phyloP scores from a whole-genome alignment of 2,888 invertebrate species.

The Andricus quercusramuli region DNA sequence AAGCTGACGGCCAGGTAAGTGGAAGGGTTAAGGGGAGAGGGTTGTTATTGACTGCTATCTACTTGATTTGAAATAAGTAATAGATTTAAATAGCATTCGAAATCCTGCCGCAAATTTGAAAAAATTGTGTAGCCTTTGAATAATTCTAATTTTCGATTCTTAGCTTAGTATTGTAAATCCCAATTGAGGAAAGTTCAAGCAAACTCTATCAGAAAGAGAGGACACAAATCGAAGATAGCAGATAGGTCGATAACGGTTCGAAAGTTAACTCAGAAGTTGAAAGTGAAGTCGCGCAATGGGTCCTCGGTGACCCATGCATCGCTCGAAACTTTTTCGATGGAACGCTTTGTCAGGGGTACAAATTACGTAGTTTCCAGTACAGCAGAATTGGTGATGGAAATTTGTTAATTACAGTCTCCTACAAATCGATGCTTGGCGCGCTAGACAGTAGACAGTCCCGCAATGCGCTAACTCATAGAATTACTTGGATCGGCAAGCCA shows the following conservation, averaged over 20 bases:
- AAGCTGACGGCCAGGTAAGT: too few relatives aligned
- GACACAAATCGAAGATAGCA: constrained; percentile 6
- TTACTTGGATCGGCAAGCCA: constrained; percentile 50
- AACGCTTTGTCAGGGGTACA: constrained; percentile 17
- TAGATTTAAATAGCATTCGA: too few relatives aligned
- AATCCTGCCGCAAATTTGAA: too few relatives aligned
- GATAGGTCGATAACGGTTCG: constrained; percentile 1
- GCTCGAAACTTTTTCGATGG: constrained; percentile 22
- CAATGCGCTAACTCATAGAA: constrained; percentile 48
- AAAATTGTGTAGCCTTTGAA: too few relatives aligned
- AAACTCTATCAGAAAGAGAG: not conserved
- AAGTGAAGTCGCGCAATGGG: not conserved
- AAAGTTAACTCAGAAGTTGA: not conserved
- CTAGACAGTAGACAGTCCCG: constrained; percentile 5
- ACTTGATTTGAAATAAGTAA: too few relatives aligned
- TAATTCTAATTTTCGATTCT: not conserved
- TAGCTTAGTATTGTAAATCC: not conserved
- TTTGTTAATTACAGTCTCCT: constrained; percentile 25
- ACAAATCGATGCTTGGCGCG: constrained; percentile 10
- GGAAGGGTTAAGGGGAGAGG: too few relatives aligned
- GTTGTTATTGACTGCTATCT: too few relatives aligned
- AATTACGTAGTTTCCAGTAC: constrained; percentile 27
- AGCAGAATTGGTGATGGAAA: constrained; percentile 31
- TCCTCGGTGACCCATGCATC: constrained; percentile 26
- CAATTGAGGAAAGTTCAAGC: not conserved